Percentiles rank a stretch among this genome's conserved stretches.
phyloP scores from a whole-genome alignment of 2,113 vertebrate species.

The Calonectris borealis region DNA sequence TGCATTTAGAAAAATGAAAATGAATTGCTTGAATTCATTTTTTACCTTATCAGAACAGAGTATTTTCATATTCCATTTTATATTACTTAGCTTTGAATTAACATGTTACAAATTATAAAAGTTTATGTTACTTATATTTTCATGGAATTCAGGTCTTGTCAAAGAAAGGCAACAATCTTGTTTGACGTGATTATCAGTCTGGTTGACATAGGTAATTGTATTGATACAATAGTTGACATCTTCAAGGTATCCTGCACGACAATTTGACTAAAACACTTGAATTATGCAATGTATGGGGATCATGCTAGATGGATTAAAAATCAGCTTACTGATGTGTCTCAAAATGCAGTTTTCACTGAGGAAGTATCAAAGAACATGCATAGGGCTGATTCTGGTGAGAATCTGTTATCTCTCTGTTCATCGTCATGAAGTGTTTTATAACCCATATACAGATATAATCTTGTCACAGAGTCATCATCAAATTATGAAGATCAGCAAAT shows the following conservation, averaged over 20 bases:
- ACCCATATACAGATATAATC: not conserved
- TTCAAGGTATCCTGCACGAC: not conserved
- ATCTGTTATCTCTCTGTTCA: not conserved
- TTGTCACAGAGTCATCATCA: not conserved
- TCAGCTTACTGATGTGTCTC: not conserved
- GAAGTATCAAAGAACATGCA: not conserved
- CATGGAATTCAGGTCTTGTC: not conserved
- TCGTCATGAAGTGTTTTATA: not conserved
- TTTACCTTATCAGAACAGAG: not conserved
- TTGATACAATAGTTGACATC: not conserved
- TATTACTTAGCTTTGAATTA: not conserved
- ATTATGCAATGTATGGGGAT: not conserved
- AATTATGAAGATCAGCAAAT: not conserved
- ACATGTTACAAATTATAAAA: not conserved
- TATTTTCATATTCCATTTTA: not conserved
- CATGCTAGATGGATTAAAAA: not conserved
- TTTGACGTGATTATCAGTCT: not conserved
- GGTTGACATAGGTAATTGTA: not conserved
- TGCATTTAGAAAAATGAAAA: not conserved
- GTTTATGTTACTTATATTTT: not conserved
- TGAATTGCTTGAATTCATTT: not conserved
- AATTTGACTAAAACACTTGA: not conserved
- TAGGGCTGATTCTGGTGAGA: not conserved
- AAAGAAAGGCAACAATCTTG: not conserved
- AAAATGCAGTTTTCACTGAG: not conserved